Base-by-base conservation (phyloP, 2,797 vertebrate species). In the Pseudotriccus pelzelni region DNA sequence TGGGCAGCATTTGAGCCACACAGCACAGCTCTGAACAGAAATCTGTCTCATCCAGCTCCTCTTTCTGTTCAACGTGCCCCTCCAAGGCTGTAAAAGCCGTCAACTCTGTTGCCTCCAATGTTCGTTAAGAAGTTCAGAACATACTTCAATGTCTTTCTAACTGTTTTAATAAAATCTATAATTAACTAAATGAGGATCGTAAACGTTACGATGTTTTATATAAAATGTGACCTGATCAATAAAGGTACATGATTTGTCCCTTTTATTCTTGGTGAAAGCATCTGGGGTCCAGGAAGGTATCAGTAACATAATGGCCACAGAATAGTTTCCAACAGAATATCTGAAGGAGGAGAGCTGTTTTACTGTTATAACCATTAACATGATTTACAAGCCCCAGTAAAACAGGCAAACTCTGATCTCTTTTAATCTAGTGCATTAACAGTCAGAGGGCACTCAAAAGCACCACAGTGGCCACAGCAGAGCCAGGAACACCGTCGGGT, bases 181-280 rank as follows among this genome's bases (percentile, higher is more conserved):
- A 91, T 84, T 93, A 94, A 56, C 77, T 84, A 86, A 84, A 84
- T 36, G 34, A 80, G 50, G 37, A 69, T 73, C 76, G 78, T 87
- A 94, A 93, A 78, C 16, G 39, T 77, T 93, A 89, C 41, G 49
- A 34, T 46, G 23, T 25, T 91, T 74, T 50, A 62, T 37, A 74
- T 66, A 47, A 72, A 93, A 78, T 58, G 64, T 81, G 74, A 84
- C 55, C 43, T 5, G 11, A 94, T 68, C 52, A 3, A 89, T 89
- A 55, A 20, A 83, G 25, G 23, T n/a, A 94, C 85, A 58, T 63
- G 13, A 30, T 32, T 72, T 52, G n/a, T 50, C 23, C 46, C 25
- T 87, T 93, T 89, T 66, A 44, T 62, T 64, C 73, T 66, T 59
- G 39, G 25, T 47, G 66, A 85, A 91, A 87, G 30, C 44, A 89